Conservation (phyloP, 2,888 invertebrate genomes). For the Drosophila monieri region DNA sequence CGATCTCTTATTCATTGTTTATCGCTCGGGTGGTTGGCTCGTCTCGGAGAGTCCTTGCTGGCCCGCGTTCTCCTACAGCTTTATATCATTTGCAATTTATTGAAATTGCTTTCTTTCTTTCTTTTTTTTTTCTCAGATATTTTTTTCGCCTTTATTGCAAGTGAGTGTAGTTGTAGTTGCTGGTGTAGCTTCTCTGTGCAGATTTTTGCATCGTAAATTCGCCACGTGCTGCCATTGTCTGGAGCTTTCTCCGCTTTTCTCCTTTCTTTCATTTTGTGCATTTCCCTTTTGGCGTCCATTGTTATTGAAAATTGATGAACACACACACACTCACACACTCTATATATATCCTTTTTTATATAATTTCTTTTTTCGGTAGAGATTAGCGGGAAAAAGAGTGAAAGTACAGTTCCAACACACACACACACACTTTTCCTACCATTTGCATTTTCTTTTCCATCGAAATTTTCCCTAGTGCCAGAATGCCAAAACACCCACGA, state of each 20-base stretch:
- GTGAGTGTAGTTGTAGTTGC: neutral
- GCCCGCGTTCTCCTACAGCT: neutral
- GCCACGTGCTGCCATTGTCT: constrained; percentile 49
- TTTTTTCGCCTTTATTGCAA: constrained; percentile 1
- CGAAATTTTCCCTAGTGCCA: constrained; percentile 40
- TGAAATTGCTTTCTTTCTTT: constrained; percentile 42
- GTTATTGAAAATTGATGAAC: constrained; percentile 65
- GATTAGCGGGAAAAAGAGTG: constrained; percentile 28
- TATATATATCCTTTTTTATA: constrained; percentile 1
- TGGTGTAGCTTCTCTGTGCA: constrained; percentile 19
- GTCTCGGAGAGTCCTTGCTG: neutral
- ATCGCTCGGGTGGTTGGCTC: constrained; percentile 16
- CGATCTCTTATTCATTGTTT: constrained; percentile 13
- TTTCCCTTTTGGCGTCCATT: constrained; percentile 40
- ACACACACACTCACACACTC: constrained; percentile 18
- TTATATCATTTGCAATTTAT: constrained; percentile 49
- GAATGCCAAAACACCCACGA: constrained; percentile 49
- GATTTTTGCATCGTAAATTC: constrained; percentile 53
- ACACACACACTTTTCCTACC: constrained; percentile 9
- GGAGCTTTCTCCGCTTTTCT: constrained; percentile 15
- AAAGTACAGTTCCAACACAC: constrained; percentile 21
- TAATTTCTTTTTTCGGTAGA: neutral
- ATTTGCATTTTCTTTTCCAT: constrained; percentile 1
- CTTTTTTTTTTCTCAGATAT: neutral
- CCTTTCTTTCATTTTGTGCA: neutral